Percentiles rank a stretch among this genome's conserved stretches.
Conservation (phyloP, 2,113 vertebrate genomes). For the Bolborhynchus lineola region DNA sequence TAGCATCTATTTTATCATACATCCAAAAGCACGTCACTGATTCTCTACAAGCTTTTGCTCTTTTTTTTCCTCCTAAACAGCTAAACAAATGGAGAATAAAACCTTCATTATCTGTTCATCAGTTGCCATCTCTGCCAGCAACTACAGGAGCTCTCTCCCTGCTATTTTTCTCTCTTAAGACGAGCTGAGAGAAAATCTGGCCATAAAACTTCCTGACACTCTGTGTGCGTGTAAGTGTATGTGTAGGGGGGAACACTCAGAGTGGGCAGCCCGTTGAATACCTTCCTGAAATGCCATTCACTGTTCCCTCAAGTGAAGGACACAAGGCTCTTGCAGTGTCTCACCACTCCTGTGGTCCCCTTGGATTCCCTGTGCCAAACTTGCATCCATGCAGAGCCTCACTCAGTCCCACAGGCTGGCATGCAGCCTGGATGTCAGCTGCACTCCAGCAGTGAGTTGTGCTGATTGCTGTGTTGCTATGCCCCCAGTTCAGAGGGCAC, state of each 20-base stretch:
- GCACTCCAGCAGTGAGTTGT: neutral
- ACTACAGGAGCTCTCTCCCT: neutral
- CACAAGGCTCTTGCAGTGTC: neutral
- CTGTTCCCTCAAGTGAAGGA: neutral
- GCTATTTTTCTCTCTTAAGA: neutral
- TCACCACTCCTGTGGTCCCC: neutral
- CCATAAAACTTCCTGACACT: neutral
- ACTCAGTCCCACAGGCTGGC: neutral
- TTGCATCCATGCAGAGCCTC: neutral
- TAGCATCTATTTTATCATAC: neutral
- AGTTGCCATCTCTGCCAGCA: neutral
- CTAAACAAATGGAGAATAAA: conserved; percentile 17
- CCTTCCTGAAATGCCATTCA: neutral
- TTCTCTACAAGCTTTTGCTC: neutral
- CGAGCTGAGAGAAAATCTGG: neutral
- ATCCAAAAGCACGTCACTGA: neutral
- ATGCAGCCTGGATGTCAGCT: neutral
- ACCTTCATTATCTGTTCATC: conserved; percentile 18
- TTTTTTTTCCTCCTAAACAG: neutral
- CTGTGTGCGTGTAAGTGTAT: too few relatives aligned
- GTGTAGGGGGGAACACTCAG: too few relatives aligned
- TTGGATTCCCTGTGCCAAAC: neutral
- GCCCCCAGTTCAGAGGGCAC: neutral
- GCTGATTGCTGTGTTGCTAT: neutral
- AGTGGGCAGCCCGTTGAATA: neutral